A percentile compares a stretch with the other conserved stretches of the same genome.
phyloP scores from a whole-genome alignment of 2,888 invertebrate species.

The Netelia virgata region DNA sequence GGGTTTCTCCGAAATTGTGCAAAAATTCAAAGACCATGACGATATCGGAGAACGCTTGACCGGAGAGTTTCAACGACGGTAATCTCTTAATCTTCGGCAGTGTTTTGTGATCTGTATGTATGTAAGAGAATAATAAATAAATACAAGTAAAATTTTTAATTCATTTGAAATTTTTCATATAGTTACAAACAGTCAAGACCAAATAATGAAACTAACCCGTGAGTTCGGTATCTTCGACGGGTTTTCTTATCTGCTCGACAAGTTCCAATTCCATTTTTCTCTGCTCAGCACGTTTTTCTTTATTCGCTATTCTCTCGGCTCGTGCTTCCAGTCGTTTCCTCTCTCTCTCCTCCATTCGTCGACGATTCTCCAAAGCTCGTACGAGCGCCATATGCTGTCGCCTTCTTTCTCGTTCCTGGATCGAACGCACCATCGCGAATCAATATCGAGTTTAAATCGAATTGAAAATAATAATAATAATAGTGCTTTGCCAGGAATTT shows the following conservation, averaged over 20 bases:
- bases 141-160: background rate
- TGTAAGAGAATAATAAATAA: conserved; percentile 21
- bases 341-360: conserved; percentile 95
- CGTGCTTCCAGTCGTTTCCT: conserved; percentile 91
- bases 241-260: conserved; percentile 92
- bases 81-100: conserved; percentile 92
- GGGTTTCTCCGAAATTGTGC: conserved; percentile 97
- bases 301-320: conserved; percentile 93
- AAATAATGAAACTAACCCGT: conserved; percentile 83
- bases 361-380: conserved; percentile 93
- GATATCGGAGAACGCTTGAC: conserved; percentile 95
- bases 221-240: conserved; percentile 96
- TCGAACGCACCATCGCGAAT: conserved; percentile 54
- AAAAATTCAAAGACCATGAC: conserved; percentile 99
- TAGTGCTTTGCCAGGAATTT: conserved; percentile 37
- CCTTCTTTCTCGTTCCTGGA: conserved; percentile 94
- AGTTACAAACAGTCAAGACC: too few relatives aligned
- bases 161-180: background rate
- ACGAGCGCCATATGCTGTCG: conserved; percentile 96
- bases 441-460: conserved; percentile 10
- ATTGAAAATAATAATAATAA: conserved; percentile 5
- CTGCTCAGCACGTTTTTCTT: conserved; percentile 93
- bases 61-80: conserved; percentile 92
- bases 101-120: conserved; percentile 88
- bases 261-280: conserved; percentile 88